These are phyloP conservation scores for Nephrocerus scutellatus DNA, from an alignment of 2,888 invertebrate species.

Conservation along the genomic window DNA sequence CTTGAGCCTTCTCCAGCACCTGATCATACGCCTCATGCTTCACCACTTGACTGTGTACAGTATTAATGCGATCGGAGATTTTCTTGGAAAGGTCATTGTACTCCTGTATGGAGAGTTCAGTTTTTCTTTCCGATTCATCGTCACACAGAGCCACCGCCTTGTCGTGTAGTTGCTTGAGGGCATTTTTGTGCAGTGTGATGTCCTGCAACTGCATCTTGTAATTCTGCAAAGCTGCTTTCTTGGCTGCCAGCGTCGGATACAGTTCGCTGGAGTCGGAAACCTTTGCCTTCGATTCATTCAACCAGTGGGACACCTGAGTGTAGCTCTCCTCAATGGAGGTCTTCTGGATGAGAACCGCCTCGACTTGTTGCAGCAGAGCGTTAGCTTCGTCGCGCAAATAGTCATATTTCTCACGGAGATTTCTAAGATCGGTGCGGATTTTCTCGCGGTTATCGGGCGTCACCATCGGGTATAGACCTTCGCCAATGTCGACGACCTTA, in stretches of 20 bases:
- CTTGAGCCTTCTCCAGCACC: constrained; percentile 73
- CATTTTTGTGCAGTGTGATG: constrained; percentile 75
- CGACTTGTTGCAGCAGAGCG: constrained; percentile 76
- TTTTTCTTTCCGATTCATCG: constrained; percentile 67
- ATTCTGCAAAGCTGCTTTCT: constrained; percentile 77
- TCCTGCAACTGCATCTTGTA: constrained; percentile 78
- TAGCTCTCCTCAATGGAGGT: constrained; percentile 91
- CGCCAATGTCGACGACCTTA: constrained; percentile 77
- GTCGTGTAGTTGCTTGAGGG: constrained; percentile 74
- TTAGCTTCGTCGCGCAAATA: constrained; percentile 77
- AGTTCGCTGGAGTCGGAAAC: constrained; percentile 64
- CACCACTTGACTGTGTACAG: constrained; percentile 63
- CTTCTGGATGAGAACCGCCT: constrained; percentile 81
- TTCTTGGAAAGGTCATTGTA: constrained; percentile 63
- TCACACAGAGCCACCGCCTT: constrained; percentile 74
- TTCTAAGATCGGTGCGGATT: constrained; percentile 73
- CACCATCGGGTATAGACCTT: constrained; percentile 78
- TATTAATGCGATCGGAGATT: constrained; percentile 59
- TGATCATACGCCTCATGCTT: constrained; percentile 79
- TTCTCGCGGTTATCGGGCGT: constrained; percentile 80
- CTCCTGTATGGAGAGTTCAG: constrained; percentile 64
- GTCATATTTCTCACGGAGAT: constrained; percentile 76
- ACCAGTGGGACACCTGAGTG: constrained; percentile 80
- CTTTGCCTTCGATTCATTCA: constrained; percentile 70
- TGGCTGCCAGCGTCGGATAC: constrained; percentile 76